Base-by-base conservation (phyloP, 2,888 invertebrate species). In the Oscheius sp. region DNA sequence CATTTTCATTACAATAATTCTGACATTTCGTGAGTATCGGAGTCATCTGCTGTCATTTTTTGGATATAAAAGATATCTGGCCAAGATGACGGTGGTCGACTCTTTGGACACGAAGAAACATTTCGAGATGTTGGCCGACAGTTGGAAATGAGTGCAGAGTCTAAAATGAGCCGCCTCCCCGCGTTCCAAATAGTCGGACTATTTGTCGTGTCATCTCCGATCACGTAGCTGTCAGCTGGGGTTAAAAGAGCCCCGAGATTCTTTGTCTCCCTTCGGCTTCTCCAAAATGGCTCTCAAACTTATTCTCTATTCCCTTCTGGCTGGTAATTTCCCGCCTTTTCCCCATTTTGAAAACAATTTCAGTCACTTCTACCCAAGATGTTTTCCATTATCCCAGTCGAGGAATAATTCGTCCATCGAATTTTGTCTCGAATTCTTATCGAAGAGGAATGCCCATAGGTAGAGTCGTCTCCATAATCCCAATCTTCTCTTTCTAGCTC, bases 191-290 rank as follows among this genome's bases (percentile, higher is more conserved):
- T 66, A 66, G 64, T 27, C 29, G 18, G 27, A n/a, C 53, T 66
- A n/a, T 66, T 66, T 66, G 29, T 35, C 52, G 49, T 66, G 66
- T 66, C 66, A 66, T 66, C 23, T 23, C 52, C 7, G 43, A 49
- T 66, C 66, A 66, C 66, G 66, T 66, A 66, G 66, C 66, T 66
- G 66, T 66, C 66, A 66, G 29, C 18, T 52, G 66, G 52, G 52
- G n/a, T 49, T 66, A 66, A 66, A 66, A 66, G 66, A 27, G 0
- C 27, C 52, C 25, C 21, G 61, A 21, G 21, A 6, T 35, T 18
- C 43, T 43, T 61, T 35, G 41, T 61, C 61, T 6, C 21, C 45
- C 41, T 21, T 61, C 43, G 29, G n/a, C 43, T 7, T 12, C 58
- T n/a, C 27, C 25, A 5, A 12, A 9, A 61, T 61, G 61, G 18